Conservation (phyloP, 2,797 vertebrate species). For the Phataginus tricuspis region DNA sequence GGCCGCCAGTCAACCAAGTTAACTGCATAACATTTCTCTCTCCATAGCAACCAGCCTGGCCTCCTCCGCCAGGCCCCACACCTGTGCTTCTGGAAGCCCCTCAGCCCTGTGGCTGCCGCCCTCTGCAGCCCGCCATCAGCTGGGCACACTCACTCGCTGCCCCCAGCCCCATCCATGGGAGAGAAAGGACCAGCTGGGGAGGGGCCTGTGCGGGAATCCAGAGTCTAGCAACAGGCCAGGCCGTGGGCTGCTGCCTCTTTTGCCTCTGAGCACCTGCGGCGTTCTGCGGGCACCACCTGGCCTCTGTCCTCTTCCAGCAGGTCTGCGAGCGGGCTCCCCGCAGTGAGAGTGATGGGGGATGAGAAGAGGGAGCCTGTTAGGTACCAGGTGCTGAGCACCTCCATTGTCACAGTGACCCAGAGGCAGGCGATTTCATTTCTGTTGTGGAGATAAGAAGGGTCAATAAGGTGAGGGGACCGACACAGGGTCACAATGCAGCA, state of each 20-base stretch:
- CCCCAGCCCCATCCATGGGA: neutral
- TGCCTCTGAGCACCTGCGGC: neutral
- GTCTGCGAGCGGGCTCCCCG: too few species aligned
- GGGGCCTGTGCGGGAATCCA: neutral
- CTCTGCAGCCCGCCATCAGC: neutral
- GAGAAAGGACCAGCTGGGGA: neutral
- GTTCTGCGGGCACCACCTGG: neutral
- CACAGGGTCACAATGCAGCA: neutral
- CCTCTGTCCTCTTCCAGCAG: neutral
- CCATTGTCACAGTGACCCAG: neutral
- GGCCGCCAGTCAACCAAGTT: constrained; percentile 71
- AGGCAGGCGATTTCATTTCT: neutral
- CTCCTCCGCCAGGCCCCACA: constrained; percentile 14
- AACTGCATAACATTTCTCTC: constrained; percentile 70
- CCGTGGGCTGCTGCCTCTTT: neutral
- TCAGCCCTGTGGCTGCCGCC: neutral
- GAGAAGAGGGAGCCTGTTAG: neutral
- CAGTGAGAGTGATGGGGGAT: neutral
- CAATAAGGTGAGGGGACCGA: neutral
- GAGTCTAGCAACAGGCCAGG: neutral
- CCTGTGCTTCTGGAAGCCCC: constrained; percentile 12
- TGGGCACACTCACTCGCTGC: neutral
- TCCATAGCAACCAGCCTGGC: constrained; percentile 73
- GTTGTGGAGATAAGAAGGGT: neutral
- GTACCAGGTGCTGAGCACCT: neutral